These are phyloP conservation scores for Polymixis flavicincta DNA, from an alignment of 2,888 invertebrate genomes.

Conservation along the genomic window DNA sequence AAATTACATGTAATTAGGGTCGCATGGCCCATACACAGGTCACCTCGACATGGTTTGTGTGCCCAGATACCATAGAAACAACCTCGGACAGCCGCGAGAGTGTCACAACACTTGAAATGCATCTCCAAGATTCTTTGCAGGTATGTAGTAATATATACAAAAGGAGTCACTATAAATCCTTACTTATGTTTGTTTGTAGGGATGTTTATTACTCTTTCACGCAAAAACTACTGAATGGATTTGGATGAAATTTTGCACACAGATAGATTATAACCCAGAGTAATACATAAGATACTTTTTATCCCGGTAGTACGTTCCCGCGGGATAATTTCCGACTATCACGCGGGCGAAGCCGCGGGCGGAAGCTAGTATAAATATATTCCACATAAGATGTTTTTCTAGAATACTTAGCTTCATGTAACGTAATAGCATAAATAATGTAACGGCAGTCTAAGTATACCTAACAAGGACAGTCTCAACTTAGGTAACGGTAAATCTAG, in stretches of 20 bases:
- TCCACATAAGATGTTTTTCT: constrained; percentile 7
- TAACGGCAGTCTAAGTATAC: too few species aligned
- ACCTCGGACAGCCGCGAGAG: background rate
- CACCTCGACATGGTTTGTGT: constrained; percentile 48
- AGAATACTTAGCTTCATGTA: constrained; percentile 7
- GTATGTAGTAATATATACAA: background rate
- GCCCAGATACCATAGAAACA: constrained; percentile 6
- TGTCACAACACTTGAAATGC: constrained; percentile 24
- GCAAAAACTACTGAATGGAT: too few species aligned
- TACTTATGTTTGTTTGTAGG: too few species aligned
- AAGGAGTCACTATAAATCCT: background rate
- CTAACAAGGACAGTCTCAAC: constrained; percentile 2
- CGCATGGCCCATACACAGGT: constrained; percentile 15
- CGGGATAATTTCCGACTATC: too few species aligned
- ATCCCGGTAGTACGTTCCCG: too few species aligned
- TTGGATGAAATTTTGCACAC: too few species aligned
- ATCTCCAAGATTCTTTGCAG: background rate
- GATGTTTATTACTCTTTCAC: too few species aligned
- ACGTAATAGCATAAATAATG: background rate
- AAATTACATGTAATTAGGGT: constrained; percentile 15
- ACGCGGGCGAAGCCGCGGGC: too few species aligned
- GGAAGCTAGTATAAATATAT: too few species aligned
- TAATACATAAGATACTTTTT: too few species aligned
- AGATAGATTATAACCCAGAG: too few species aligned
- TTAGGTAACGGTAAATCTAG: background rate